A percentile compares a stretch with the other conserved stretches of the same genome.
These are phyloP conservation scores for Rhagium mordax DNA, from an alignment of 2,888 invertebrate genomes.

Conservation along the genomic window DNA sequence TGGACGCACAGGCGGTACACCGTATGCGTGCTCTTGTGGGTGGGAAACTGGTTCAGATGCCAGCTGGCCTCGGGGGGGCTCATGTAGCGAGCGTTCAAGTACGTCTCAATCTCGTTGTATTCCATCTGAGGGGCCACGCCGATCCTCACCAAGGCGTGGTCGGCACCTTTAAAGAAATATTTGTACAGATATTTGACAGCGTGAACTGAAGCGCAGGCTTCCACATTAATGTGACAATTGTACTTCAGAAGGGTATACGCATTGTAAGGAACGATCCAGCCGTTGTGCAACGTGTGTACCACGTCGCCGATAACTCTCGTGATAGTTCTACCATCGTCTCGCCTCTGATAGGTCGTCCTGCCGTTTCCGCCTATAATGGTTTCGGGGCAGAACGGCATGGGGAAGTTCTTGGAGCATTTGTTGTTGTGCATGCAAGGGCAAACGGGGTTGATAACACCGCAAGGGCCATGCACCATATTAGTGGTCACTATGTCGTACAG, in stretches of 20 bases:
- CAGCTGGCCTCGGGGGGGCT: background rate
- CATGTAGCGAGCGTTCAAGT: background rate
- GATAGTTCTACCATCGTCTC: constrained; percentile 1
- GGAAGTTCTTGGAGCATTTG: constrained; percentile 59
- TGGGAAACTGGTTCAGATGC: background rate
- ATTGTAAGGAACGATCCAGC: constrained; percentile 20
- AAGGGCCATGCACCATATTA: constrained; percentile 67
- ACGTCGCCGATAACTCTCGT: too few species aligned
- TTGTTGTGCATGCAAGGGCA: constrained; percentile 66
- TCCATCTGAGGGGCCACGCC: background rate
- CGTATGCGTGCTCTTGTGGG: background rate
- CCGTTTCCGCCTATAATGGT: constrained; percentile 36
- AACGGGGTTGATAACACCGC: constrained; percentile 53
- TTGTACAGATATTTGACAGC: constrained; percentile 17
- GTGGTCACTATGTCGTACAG: constrained; percentile 42
- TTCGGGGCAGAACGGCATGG: constrained; percentile 24
- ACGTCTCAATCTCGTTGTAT: background rate
- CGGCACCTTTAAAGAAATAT: constrained; percentile 6
- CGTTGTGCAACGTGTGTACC: background rate
- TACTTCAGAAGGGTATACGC: background rate
- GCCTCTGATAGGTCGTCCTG: constrained; percentile 29
- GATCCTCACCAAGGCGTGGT: background rate
- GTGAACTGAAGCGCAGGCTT: background rate
- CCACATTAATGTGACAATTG: constrained; percentile 18
- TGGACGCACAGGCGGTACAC: constrained; percentile 1